Evolutionary conservation across 2,797 vertebrate genomes (phyloP).

Genomic region (Lutjanus campechanus): DNA sequence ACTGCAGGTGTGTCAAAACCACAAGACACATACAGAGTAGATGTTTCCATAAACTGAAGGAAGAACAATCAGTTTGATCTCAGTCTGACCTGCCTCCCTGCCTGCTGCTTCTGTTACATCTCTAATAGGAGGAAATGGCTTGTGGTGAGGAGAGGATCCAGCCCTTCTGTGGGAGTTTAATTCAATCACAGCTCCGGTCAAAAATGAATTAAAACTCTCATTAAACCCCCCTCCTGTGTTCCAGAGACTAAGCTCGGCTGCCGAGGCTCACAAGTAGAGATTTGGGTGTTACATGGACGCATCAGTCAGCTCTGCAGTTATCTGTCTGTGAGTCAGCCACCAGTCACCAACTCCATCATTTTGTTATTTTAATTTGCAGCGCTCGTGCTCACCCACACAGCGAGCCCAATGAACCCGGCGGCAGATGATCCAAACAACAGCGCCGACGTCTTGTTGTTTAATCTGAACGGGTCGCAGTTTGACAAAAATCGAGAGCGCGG

Average conservation of each 20-base stretch:
- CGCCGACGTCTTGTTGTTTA: conserved; percentile 32
- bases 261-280: conserved; percentile 61
- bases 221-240: conserved; percentile 72
- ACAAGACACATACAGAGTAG: background rate
- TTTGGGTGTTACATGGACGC: conserved; percentile 62
- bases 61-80: conserved; percentile 32
- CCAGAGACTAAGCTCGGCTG: conserved; percentile 68
- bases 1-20: background rate
- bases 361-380: conserved; percentile 68
- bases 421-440: conserved; percentile 52
- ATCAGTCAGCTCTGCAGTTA: conserved; percentile 60
- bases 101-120: conserved; percentile 71
- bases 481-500: conserved; percentile 35
- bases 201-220: conserved; percentile 86
- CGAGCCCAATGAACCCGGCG: conserved; percentile 35
- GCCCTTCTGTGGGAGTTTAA: conserved; percentile 84
- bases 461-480: conserved; percentile 44
- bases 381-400: conserved; percentile 68
- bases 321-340: conserved; percentile 73
- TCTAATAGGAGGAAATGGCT: conserved; percentile 85
- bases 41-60: conserved; percentile 39
- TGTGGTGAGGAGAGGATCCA: conserved; percentile 69
- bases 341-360: conserved; percentile 69
- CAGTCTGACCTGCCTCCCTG: conserved; percentile 43
- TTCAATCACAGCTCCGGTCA: conserved; percentile 82